Evolutionary conservation across 30 jellyfish, hydroid and myxozoan species (phyloP).

Genomic region (Chironex yamaguchii): DNA sequence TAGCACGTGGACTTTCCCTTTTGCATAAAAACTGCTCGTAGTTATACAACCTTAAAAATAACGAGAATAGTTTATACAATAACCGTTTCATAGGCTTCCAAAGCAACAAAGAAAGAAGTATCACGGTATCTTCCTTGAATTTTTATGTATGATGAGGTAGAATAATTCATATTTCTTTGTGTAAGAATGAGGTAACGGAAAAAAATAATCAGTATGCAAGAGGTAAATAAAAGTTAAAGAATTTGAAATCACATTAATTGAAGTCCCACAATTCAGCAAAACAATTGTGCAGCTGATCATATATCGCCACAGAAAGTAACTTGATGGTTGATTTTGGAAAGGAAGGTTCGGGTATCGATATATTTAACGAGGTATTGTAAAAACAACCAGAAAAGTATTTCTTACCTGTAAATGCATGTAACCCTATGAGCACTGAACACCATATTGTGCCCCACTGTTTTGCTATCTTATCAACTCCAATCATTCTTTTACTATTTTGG

Average conservation of each 20-base stretch:
- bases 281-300: too few relatives aligned
- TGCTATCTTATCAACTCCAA: slow-evolving; percentile 4
- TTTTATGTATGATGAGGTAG: background rate
- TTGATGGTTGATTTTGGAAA: too few relatives aligned
- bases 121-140: too few relatives aligned
- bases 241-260: too few relatives aligned
- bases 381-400: background rate
- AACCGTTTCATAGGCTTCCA: too few relatives aligned
- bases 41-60: slow-evolving; percentile 32
- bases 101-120: too few relatives aligned
- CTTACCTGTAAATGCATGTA: slow-evolving; percentile 68
- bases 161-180: background rate
- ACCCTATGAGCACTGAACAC: slow-evolving; percentile 33
- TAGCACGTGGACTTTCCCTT: slow-evolving; percentile 3
- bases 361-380: background rate
- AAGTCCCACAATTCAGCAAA: too few relatives aligned
- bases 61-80: background rate
- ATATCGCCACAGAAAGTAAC: too few relatives aligned
- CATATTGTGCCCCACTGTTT: slow-evolving; percentile 10
- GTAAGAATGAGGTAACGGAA: background rate
- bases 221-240: too few relatives aligned
- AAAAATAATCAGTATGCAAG: too few relatives aligned
- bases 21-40: slow-evolving; percentile 21
- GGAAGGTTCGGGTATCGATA: too few relatives aligned
- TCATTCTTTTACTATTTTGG: background rate